A percentile compares a stretch with the other conserved stretches of the same genome.
These are phyloP conservation scores for Sorex maritimensis DNA, from an alignment of 2,797 vertebrate genomes.

Conservation along the genomic window DNA sequence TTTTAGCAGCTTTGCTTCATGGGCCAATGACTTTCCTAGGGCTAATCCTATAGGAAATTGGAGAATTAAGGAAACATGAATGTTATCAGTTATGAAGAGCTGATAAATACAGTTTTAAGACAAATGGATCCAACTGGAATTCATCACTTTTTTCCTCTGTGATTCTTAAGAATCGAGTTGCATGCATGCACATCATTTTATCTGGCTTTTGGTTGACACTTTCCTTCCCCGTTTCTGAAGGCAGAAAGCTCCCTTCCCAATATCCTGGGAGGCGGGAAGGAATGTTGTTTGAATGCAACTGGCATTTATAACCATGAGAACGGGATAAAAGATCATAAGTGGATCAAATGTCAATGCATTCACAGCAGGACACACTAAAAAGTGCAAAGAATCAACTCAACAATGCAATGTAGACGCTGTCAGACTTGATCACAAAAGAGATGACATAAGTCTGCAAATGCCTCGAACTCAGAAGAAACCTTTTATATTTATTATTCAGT, in stretches of 20 bases:
- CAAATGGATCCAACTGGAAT: not conserved
- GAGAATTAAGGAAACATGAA: too few species aligned
- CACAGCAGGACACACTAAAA: not conserved
- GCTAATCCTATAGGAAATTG: not conserved
- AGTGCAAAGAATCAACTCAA: not conserved
- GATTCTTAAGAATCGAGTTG: not conserved
- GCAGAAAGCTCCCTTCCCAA: not conserved
- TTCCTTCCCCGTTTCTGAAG: constrained; percentile 15
- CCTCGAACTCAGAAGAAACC: constrained; percentile 3
- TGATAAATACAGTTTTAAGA: constrained; percentile 32
- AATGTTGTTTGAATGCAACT: constrained; percentile 18
- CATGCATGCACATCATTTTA: not conserved
- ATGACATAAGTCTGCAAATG: constrained; percentile 3
- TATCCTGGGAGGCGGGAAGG: not conserved
- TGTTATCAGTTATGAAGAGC: not conserved
- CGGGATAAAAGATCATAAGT: constrained; percentile 24
- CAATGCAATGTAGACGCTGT: not conserved
- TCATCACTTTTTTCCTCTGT: not conserved
- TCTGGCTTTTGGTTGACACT: not conserved
- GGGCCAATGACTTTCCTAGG: not conserved
- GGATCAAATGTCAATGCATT: not conserved
- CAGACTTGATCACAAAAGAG: constrained; percentile 19
- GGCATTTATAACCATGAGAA: constrained; percentile 26
- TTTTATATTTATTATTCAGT: not conserved
- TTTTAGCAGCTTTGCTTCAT: not conserved